phyloP scores from a whole-genome alignment of 2,888 invertebrate genomes.

The Anorthoa munda region DNA sequence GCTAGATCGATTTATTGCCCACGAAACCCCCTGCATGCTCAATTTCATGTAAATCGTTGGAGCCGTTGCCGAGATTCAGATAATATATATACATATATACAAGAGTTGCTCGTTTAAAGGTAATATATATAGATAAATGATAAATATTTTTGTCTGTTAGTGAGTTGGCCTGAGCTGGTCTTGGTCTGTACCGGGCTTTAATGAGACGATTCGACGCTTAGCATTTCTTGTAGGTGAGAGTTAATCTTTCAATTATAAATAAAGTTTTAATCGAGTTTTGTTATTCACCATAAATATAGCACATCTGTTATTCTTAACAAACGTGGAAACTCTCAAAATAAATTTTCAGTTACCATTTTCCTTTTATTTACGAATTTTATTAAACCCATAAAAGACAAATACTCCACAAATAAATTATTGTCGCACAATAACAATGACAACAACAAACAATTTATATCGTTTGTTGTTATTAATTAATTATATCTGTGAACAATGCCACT shows the following conservation, averaged over 20 bases:
- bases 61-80: too few species aligned
- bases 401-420: slow-evolving; percentile 35
- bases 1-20: too few species aligned
- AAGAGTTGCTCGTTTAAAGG: too few species aligned
- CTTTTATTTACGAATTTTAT: slow-evolving; percentile 2
- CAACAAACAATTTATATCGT: slow-evolving; percentile 44
- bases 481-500: slow-evolving; percentile 43
- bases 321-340: not conserved
- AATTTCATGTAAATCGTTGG: too few species aligned
- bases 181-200: not conserved
- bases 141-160: not conserved
- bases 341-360: not conserved
- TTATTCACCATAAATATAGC: not conserved
- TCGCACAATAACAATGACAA: slow-evolving; percentile 37
- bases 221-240: not conserved
- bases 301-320: not conserved
- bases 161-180: not conserved
- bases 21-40: too few species aligned
- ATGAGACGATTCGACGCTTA: too few species aligned
- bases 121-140: too few species aligned
- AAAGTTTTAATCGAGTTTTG: not conserved
- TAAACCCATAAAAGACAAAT: slow-evolving; percentile 14
- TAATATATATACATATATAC: too few species aligned
- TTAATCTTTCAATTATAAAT: not conserved
- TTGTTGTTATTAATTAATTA: slow-evolving; percentile 63